Evolutionary conservation across 2,113 vertebrate species (phyloP).

Genomic region (Corythoichthys intestinalis): DNA sequence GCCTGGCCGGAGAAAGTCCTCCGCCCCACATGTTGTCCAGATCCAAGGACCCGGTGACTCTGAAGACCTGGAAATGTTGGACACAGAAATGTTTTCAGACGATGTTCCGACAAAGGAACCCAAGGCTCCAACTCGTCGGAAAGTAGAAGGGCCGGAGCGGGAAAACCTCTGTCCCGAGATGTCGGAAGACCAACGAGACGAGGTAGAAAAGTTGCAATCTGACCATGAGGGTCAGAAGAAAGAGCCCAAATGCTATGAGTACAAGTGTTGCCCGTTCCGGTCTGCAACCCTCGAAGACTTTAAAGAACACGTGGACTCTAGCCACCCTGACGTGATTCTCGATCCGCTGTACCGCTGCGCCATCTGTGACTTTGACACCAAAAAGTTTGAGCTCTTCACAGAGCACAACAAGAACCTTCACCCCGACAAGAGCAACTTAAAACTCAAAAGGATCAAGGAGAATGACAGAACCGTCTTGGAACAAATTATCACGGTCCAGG

Average conservation of each 20-base stretch:
- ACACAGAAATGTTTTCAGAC: conserved; percentile 40
- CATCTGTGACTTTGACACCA: conserved; percentile 91
- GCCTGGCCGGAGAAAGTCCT: conserved; percentile 92
- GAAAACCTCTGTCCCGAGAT: conserved; percentile 47
- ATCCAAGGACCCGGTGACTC: conserved; percentile 42
- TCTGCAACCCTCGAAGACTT: conserved; percentile 86
- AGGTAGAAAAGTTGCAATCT: conserved; percentile 52
- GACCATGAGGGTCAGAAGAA: conserved; percentile 68
- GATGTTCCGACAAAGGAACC: conserved; percentile 30
- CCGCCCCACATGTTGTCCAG: conserved; percentile 87
- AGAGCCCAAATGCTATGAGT: conserved; percentile 83
- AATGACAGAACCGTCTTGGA: conserved; percentile 88
- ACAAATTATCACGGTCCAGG: conserved; percentile 82
- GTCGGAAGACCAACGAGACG: conserved; percentile 27
- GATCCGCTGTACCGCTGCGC: conserved; percentile 90
- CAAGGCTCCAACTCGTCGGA: conserved; percentile 22
- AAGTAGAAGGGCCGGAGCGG: conserved; percentile 21
- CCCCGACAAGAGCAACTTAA: conserved; percentile 84
- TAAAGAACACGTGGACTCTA: conserved; percentile 87
- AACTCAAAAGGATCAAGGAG: conserved; percentile 85
- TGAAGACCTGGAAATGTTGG: conserved; percentile 51
- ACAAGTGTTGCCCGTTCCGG: conserved; percentile 91
- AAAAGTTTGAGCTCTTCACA: conserved; percentile 89
- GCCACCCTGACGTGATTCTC: conserved; percentile 92
- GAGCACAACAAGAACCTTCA: conserved; percentile 90